Evolutionary conservation across 2,797 vertebrate species (phyloP).

Genomic region (Eptatretus atami): DNA sequence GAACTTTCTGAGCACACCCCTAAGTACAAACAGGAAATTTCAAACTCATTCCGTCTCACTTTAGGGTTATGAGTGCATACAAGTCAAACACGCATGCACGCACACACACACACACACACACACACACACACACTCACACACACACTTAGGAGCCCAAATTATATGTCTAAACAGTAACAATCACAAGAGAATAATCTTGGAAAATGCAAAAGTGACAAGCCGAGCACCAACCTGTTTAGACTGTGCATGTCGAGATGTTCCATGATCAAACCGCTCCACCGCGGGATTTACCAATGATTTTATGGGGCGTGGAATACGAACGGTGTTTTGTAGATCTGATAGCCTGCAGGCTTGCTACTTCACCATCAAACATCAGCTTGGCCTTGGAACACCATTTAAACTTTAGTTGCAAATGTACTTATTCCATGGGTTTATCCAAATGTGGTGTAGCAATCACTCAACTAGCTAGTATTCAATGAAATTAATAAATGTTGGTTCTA

Average conservation of each 20-base stretch:
- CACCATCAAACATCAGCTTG: conserved; percentile 60
- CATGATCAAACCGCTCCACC: conserved; percentile 40
- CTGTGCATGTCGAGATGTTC: conserved; percentile 54
- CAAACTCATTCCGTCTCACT: not conserved
- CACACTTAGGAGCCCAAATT: too few relatives aligned
- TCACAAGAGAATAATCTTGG: not conserved
- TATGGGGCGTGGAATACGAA: conserved; percentile 36
- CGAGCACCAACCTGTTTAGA: conserved; percentile 29
- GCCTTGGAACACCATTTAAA: conserved; percentile 19
- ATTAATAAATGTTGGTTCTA: too few relatives aligned
- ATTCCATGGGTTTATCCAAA: too few relatives aligned
- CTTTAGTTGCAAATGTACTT: too few relatives aligned
- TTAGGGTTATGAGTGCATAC: not conserved
- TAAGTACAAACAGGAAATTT: conserved; percentile 2
- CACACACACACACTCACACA: too few relatives aligned
- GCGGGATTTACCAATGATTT: conserved; percentile 42
- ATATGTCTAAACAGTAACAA: not conserved
- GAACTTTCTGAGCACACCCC: too few relatives aligned
- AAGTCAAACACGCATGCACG: not conserved
- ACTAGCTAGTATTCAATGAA: too few relatives aligned
- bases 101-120: too few relatives aligned
- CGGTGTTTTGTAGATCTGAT: conserved; percentile 28
- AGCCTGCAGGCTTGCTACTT: conserved; percentile 45
- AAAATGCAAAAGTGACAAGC: not conserved
- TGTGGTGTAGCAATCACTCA: too few relatives aligned